Conservation (phyloP, 2,113 vertebrate genomes). For the Sisor rabdophorus region DNA sequence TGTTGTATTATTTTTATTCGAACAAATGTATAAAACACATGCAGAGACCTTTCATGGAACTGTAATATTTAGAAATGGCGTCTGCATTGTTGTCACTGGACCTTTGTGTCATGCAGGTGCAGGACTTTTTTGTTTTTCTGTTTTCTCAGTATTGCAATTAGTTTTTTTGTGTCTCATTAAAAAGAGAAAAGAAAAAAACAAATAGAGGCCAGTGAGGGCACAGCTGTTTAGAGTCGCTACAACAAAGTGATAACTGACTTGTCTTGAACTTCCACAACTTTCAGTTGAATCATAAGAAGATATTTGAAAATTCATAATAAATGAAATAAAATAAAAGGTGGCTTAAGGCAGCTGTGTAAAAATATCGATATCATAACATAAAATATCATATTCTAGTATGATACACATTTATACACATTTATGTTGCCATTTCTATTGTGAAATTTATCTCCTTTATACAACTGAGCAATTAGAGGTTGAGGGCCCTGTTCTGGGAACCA, state of each 20-base stretch:
- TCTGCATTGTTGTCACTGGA: neutral
- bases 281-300: neutral
- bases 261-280: neutral
- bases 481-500: no score
- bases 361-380: no score
- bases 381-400: no score
- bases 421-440: no score
- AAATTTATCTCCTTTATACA: no score
- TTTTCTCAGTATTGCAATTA: no score
- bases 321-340: neutral
- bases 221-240: neutral
- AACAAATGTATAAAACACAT: neutral
- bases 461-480: no score
- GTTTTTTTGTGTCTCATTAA: neutral
- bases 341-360: no score
- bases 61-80: neutral
- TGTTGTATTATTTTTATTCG: no score
- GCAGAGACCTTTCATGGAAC: neutral
- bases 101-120: no score
- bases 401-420: no score
- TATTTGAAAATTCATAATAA: neutral
- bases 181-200: neutral
- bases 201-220: neutral
- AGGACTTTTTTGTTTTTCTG: neutral
- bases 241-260: neutral